Conservation (phyloP, 23 tunicate genomes). For the Ciona savignyi region DNA sequence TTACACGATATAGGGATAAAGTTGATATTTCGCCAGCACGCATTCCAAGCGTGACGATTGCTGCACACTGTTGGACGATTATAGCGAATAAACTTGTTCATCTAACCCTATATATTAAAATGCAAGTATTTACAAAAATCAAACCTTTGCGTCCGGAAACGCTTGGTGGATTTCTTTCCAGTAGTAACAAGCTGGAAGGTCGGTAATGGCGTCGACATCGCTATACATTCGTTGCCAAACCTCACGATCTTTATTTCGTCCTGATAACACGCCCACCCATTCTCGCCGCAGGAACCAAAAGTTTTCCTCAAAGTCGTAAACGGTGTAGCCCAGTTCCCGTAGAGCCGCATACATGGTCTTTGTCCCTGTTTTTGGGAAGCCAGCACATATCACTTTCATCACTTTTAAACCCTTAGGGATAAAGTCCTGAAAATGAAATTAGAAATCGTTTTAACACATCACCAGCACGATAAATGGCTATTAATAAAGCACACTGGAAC, state of each 20-base stretch:
- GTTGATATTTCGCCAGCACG: no score
- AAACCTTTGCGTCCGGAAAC: neutral
- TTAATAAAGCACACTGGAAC: no score
- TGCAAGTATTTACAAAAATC: no score
- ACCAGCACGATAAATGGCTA: no score
- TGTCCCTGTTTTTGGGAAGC: neutral
- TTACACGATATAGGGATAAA: no score
- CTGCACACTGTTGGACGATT: no score
- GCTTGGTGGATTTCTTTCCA: neutral
- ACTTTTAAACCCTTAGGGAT: no score
- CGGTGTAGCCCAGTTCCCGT: neutral
- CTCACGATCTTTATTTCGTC: neutral
- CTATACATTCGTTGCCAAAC: neutral
- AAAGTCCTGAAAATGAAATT: no score
- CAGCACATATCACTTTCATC: neutral
- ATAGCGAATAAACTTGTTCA: no score
- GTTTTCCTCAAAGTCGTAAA: neutral
- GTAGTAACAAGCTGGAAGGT: neutral
- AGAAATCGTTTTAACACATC: no score
- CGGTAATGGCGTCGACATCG: neutral
- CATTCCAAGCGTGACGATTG: no score
- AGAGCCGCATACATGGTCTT: slow-evolving; percentile 1
- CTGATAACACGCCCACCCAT: neutral
- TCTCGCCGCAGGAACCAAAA: neutral
- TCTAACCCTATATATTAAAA: no score